Evolutionary conservation across 1,140 invertebrate species (phyloP), one percentile per base, ranked within the genome.

Genomic region (Drosophila sulfurigaster): DNA sequence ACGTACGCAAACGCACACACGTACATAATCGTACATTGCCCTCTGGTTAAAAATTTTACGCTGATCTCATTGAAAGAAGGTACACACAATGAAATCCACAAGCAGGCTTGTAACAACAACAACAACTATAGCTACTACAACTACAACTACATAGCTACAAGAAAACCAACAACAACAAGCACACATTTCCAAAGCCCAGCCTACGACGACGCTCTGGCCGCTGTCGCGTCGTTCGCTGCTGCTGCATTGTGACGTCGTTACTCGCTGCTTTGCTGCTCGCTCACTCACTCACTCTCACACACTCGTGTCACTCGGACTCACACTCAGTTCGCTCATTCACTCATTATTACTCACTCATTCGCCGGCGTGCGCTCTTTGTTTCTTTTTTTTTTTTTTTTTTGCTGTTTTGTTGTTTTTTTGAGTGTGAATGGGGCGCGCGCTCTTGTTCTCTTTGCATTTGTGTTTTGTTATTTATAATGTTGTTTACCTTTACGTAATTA

Each of bases 401-500:
- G 48, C 20, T 78, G 65, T 75, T 70, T 80, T 74, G 78, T 64
- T 83, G 73, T 81, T 81, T 89, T 32, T 70, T 70, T 74, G 74
- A 65, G 54, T 68, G 62, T 16, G 48, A 59, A 20, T 52, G 38
- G 8, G 32, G 7, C 10, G 52, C 35, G 46, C 63, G 41, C 65
- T 30, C 56, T 38, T 38, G 48, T 56, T 65, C 58, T 70, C 54
- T 65, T 58, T 75, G 57, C 30, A 65, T 41, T 77, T 78, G 57
- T 79, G 71, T 75, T 70, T 82, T 78, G 78, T 68, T 83, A 79
- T 85, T 81, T 90, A 75, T 81, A 69, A 71, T 81, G 75, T 85
- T 88, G 85, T 89, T 88, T 89, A 89, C 86, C 81, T 89, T 88
- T 88, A 88, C 78, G 85, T 89, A 88, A 89, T 88, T 88, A 89